Base-by-base conservation (phyloP, 1,140 invertebrate species). In the Neocloeon triangulifer region DNA sequence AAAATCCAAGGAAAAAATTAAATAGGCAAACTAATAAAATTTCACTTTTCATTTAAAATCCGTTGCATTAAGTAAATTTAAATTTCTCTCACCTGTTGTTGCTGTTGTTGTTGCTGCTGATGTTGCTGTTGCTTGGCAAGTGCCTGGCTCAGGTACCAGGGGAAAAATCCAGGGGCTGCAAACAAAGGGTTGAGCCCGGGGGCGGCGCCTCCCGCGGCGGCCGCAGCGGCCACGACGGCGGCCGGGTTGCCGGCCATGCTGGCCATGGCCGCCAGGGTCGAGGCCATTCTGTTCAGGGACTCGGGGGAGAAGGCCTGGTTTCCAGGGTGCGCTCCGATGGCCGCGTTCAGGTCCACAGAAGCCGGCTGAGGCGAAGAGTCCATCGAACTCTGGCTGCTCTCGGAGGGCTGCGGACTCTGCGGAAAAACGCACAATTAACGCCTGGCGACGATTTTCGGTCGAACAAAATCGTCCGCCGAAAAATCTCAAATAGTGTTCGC, bases 331-430 rank as follows among this genome's bases (percentile, higher is more conserved):
- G 34, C 25, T 10, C 25, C 12, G 15, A 36, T 23, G 22, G 28
- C 13, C 9, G 27, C 14, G 27, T 16, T 29, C 14, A 14, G n/a
- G 10, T 10, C 9, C 9, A 10, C 14, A 17, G 10, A 13, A 3
- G 15, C 33, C 6, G 33, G 25, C 14, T 23, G 14, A 30, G 32
- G 26, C 22, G 33, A 33, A 28, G 22, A 30, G n/a, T 37, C 36
- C 16, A 31, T 12, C 18, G 25, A 33, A 13, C 30, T 42, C 30
- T 28, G 41, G 39, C 37, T 43, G 42, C 41, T 39, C 30, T 42
- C 35, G 12, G 31, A 39, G 20, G 30, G 33, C n/a, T 29, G 27
- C 40, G 64, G 64, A 59, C 62, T 66, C 62, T 66, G 53, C 1
- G 53, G n/a, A n/a, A n/a, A n/a, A n/a, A n/a, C n/a, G n/a, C n/a